Evolutionary conservation across 2,113 vertebrate genomes (phyloP).

Genomic region (Oryzias celebensis): DNA sequence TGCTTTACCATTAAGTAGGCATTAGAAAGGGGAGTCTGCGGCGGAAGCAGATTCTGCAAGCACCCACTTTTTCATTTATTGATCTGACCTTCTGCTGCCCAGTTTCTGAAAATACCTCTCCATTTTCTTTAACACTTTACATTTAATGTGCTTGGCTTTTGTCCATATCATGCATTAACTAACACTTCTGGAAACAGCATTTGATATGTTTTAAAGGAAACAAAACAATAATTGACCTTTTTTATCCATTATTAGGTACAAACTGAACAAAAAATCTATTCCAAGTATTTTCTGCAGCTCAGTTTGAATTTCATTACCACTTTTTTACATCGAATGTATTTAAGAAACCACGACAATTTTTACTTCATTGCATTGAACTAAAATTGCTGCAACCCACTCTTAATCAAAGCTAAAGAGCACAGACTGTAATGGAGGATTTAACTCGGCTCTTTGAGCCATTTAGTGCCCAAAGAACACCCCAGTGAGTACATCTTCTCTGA

Average conservation of each 20-base stretch:
- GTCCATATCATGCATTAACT: constrained; percentile 12
- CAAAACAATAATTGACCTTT: too few relatives aligned
- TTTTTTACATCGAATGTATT: constrained; percentile 15
- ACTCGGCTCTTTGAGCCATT: constrained; percentile 66
- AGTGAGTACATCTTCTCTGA: constrained; percentile 7
- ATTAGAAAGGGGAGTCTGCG: constrained; percentile 47
- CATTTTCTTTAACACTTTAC: constrained; percentile 34
- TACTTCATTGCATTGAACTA: constrained; percentile 11
- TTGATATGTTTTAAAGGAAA: too few relatives aligned
- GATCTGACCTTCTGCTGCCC: constrained; percentile 72
- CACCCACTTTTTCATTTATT: constrained; percentile 64
- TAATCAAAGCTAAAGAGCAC: constrained; percentile 66
- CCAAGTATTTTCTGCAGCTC: too few relatives aligned
- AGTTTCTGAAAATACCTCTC: constrained; percentile 43
- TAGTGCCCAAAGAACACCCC: constrained; percentile 37
- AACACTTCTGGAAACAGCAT: constrained; percentile 8
- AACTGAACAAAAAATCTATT: too few relatives aligned
- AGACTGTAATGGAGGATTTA: constrained; percentile 66
- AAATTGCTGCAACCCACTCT: constrained; percentile 38
- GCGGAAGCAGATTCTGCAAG: constrained; percentile 49
- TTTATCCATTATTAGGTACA: too few relatives aligned
- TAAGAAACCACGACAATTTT: constrained; percentile 9
- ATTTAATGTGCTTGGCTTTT: constrained; percentile 26
- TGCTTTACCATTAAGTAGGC: constrained; percentile 53
- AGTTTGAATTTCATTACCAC: neutral